Percentiles rank a stretch among this genome's conserved stretches.
Conservation (phyloP, 2,888 invertebrate genomes). For the Resseliella maxima region DNA sequence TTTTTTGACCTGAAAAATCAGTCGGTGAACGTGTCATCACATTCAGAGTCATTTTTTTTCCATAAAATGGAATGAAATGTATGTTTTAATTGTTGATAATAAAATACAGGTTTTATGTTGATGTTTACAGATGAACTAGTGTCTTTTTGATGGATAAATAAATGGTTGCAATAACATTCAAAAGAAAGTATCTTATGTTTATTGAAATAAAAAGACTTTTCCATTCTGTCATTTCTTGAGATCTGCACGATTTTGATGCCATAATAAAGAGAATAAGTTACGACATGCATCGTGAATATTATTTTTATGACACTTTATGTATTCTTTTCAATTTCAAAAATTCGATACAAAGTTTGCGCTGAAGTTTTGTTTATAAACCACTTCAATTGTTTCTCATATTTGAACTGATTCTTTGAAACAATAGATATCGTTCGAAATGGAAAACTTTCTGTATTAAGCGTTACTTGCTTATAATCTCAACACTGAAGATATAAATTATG, state of each 20-base stretch:
- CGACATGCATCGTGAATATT: background rate
- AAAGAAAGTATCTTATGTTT: background rate
- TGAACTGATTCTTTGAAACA: background rate
- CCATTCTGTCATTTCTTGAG: background rate
- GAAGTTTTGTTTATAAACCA: slow-evolving; percentile 1
- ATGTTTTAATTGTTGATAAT: slow-evolving; percentile 21
- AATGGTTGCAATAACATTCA: background rate
- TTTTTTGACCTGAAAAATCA: background rate
- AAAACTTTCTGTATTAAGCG: background rate
- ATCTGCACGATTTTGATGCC: background rate
- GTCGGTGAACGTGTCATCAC: background rate
- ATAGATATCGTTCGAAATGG: background rate
- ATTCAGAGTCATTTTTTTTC: background rate
- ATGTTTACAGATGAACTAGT: slow-evolving; percentile 2
- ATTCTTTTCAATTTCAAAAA: slow-evolving; percentile 9
- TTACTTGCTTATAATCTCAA: background rate
- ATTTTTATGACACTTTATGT: slow-evolving; percentile 27
- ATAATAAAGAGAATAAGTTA: background rate
- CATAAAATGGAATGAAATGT: background rate
- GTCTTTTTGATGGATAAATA: background rate
- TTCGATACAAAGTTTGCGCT: background rate
- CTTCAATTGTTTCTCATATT: background rate
- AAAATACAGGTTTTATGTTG: background rate
- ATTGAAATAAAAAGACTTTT: background rate
- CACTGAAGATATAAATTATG: slow-evolving; percentile 1